Percentiles rank a stretch among this genome's conserved stretches.
These are phyloP conservation scores for Allacma fusca DNA, from an alignment of 2,888 invertebrate genomes.

Conservation along the genomic window DNA sequence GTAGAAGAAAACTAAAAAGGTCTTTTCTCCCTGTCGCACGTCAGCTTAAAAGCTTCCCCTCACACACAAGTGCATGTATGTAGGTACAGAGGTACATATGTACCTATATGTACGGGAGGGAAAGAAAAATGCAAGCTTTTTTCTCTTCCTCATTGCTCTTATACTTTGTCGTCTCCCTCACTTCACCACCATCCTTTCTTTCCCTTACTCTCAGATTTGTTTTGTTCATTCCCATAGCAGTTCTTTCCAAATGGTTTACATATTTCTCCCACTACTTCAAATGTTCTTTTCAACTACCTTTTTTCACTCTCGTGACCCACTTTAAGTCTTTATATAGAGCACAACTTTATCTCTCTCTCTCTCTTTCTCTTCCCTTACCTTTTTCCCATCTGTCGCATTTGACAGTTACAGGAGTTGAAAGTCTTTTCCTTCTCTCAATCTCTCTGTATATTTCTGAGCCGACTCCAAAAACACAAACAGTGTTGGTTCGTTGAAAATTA, in stretches of 20 bases:
- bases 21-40: constrained; percentile 16
- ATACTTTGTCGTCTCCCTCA: not conserved
- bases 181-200: not conserved
- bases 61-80: not conserved
- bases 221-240: not conserved
- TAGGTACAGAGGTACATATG: not conserved
- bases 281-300: constrained; percentile 22
- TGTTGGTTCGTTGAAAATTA: too few relatives aligned
- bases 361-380: constrained; percentile 13
- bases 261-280: not conserved
- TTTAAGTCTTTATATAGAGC: constrained; percentile 16
- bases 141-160: not conserved
- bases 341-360: constrained; percentile 21
- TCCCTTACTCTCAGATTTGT: not conserved
- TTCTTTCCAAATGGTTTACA: constrained; percentile 35
- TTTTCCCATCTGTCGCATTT: constrained; percentile 10
- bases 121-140: not conserved
- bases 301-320: constrained; percentile 31
- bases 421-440: not conserved
- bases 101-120: not conserved
- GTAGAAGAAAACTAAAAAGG: not conserved
- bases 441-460: too few relatives aligned
- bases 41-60: not conserved
- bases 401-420: constrained; percentile 16
- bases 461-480: too few relatives aligned